phyloP scores from a whole-genome alignment of 2,113 vertebrate genomes.

The Upupa epops region DNA sequence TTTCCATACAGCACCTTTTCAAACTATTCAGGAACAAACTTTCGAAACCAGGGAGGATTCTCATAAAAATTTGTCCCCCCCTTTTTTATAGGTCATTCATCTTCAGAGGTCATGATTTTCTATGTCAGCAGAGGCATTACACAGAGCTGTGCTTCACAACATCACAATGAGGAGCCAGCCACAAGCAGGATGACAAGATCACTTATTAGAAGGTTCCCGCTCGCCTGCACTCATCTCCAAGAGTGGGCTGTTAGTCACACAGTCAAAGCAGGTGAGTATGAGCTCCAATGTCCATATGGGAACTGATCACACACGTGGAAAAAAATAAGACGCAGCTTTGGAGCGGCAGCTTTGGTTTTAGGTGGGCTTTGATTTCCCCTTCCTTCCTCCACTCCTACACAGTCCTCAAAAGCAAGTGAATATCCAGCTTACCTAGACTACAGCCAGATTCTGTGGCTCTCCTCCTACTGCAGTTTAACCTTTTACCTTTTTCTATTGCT shows the following conservation, averaged over 20 bases:
- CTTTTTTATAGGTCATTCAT: background rate
- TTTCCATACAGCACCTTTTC: background rate
- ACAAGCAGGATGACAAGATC: background rate
- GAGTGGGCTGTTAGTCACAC: background rate
- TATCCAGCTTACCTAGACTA: slow-evolving; percentile 42
- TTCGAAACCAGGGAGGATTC: background rate
- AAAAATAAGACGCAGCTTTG: slow-evolving; percentile 25
- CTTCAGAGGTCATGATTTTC: background rate
- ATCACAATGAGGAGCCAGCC: background rate
- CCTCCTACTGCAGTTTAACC: slow-evolving; percentile 8
- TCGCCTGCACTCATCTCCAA: background rate
- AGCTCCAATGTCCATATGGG: background rate
- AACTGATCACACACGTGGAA: slow-evolving; percentile 15
- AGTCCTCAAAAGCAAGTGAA: slow-evolving; percentile 47
- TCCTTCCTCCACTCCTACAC: slow-evolving; percentile 54
- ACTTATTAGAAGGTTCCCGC: background rate
- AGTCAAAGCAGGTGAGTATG: background rate
- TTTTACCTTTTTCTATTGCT: slow-evolving; percentile 37
- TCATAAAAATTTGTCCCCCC: background rate
- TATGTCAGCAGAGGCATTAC: background rate
- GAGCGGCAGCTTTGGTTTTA: slow-evolving; percentile 8
- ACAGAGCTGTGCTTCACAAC: background rate
- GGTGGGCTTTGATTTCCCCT: slow-evolving; percentile 13
- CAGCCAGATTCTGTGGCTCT: slow-evolving; percentile 1
- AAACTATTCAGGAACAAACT: background rate